Conservation (phyloP, 1,140 invertebrate species). For the Drosophila sp. region DNA sequence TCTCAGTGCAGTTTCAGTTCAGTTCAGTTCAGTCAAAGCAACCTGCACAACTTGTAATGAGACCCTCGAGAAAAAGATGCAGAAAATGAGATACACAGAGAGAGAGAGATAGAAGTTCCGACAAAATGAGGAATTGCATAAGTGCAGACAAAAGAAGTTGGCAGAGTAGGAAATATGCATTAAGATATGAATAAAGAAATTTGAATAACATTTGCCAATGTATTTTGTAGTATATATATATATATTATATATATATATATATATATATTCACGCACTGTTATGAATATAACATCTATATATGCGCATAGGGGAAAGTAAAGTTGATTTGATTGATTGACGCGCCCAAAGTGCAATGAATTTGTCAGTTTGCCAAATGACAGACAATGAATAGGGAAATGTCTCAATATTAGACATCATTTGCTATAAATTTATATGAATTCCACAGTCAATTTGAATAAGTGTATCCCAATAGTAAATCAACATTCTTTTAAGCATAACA, state of each 20-base stretch:
- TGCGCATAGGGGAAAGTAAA: neutral
- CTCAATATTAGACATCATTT: neutral
- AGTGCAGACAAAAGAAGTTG: slow-evolving; percentile 40
- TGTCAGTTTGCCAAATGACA: slow-evolving; percentile 22
- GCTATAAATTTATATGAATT: slow-evolving; percentile 5
- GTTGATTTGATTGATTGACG: slow-evolving; percentile 38
- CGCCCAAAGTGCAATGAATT: slow-evolving; percentile 6
- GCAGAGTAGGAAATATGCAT: slow-evolving; percentile 21
- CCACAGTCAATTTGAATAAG: neutral
- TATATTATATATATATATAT: too few species aligned
- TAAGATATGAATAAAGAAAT: slow-evolving; percentile 38
- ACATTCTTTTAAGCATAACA: too few species aligned
- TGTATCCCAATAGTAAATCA: too few species aligned
- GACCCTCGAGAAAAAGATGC: slow-evolving; percentile 37
- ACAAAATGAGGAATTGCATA: slow-evolving; percentile 56
- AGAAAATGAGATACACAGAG: neutral
- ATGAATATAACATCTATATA: neutral
- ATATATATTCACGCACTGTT: neutral
- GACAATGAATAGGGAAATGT: slow-evolving; percentile 19
- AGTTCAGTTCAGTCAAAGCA: slow-evolving; percentile 11
- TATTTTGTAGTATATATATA: slow-evolving; percentile 12
- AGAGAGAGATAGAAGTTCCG: slow-evolving; percentile 1
- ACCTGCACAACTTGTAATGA: slow-evolving; percentile 43
- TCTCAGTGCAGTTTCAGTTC: neutral
- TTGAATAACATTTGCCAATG: slow-evolving; percentile 29